Percentiles rank a stretch among this genome's conserved stretches.
phyloP scores from a whole-genome alignment of 2,888 invertebrate species.

The Flabesymbios commensalis region DNA sequence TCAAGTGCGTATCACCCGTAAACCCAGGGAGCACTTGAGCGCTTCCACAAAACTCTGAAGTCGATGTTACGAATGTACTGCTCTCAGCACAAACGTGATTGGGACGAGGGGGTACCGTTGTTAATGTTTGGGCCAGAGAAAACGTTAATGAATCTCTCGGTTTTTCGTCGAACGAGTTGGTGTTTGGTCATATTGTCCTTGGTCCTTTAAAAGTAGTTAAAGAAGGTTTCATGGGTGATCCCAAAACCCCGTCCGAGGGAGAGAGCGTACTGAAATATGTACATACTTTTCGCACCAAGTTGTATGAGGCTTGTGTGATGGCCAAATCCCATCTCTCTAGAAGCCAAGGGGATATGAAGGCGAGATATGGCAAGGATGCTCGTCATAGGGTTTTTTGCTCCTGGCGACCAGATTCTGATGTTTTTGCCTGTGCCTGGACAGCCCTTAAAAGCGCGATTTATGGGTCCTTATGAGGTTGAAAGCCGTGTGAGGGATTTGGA shows the following conservation, averaged over 20 bases:
- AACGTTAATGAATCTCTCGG: slow-evolving; percentile 5
- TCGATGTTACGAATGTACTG: background rate
- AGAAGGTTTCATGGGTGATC: too few species aligned
- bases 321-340: background rate
- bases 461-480: slow-evolving; percentile 6
- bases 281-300: background rate
- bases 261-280: too few species aligned
- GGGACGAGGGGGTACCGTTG: background rate
- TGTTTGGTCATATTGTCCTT: slow-evolving; percentile 9
- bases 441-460: background rate
- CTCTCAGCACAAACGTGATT: background rate
- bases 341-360: background rate
- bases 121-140: slow-evolving; percentile 5
- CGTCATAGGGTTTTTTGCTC: background rate
- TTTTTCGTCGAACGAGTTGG: slow-evolving; percentile 9
- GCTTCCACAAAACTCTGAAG: background rate
- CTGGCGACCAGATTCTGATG: slow-evolving; percentile 3
- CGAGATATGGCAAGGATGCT: background rate
- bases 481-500: background rate
- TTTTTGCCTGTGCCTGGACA: background rate
- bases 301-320: background rate
- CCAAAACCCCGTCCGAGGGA: too few species aligned
- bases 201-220: slow-evolving; percentile 9
- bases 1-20: too few species aligned
- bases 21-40: background rate